Percentiles rank a stretch among this genome's conserved stretches.
Conservation (phyloP, 2,113 vertebrate species). For the Gymnorhina tibicen region DNA sequence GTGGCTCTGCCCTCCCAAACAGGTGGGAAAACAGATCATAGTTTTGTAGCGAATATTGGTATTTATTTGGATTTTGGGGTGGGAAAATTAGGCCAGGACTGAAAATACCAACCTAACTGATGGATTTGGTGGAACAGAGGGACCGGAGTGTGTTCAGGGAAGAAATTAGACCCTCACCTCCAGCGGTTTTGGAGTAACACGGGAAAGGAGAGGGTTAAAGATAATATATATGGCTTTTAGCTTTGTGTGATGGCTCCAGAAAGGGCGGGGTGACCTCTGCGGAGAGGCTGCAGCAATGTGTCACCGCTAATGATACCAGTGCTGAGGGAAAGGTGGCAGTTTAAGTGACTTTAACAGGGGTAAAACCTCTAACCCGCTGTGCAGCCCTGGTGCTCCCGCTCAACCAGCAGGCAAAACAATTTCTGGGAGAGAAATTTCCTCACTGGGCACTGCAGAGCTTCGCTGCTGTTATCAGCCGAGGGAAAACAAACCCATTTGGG, state of each 20-base stretch:
- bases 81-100: neutral
- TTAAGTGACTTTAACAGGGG: conserved; percentile 31
- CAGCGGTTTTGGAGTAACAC: neutral
- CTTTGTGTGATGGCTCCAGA: neutral
- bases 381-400: neutral
- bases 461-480: neutral
- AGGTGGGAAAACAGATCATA: neutral
- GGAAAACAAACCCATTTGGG: neutral
- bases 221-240: neutral
- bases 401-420: neutral
- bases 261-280: conserved; percentile 29
- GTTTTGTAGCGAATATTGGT: neutral
- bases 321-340: conserved; percentile 30
- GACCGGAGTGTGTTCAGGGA: neutral
- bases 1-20: neutral
- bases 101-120: neutral
- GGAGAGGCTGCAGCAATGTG: conserved; percentile 12
- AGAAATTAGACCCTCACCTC: neutral
- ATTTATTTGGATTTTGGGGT: neutral
- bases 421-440: neutral
- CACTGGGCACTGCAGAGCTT: neutral
- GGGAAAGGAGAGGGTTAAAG: neutral
- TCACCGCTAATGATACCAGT: conserved; percentile 29
- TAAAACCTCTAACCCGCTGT: conserved; percentile 29
- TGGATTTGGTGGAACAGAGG: neutral